Evolutionary conservation across 1,140 invertebrate genomes (phyloP).

Genomic region (Brevipalpus yothersi): DNA sequence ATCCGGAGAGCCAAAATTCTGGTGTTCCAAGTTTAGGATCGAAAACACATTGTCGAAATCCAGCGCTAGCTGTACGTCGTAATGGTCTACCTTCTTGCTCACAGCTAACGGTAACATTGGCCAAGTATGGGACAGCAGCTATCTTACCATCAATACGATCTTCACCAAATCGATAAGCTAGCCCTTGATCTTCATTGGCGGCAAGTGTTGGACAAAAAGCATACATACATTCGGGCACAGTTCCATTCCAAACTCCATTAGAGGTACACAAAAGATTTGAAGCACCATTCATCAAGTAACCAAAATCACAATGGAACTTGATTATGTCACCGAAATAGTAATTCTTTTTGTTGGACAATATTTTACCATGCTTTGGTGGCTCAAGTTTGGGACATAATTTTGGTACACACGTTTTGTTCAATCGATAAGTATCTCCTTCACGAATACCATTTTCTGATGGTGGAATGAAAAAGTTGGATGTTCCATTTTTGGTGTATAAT

Average conservation of each 20-base stretch:
- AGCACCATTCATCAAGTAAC: slow-evolving; percentile 66
- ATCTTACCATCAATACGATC: slow-evolving; percentile 41
- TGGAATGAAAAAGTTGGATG: slow-evolving; percentile 60
- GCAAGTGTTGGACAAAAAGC: slow-evolving; percentile 65
- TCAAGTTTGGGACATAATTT: slow-evolving; percentile 54
- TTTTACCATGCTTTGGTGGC: slow-evolving; percentile 64
- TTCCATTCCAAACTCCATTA: slow-evolving; percentile 75
- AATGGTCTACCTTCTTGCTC: slow-evolving; percentile 44
- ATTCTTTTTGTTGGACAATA: slow-evolving; percentile 49
- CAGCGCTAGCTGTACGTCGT: slow-evolving; percentile 46
- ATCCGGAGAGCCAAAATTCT: slow-evolving; percentile 74
- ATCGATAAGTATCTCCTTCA: slow-evolving; percentile 62
- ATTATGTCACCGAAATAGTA: slow-evolving; percentile 76
- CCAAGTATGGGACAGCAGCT: slow-evolving; percentile 56
- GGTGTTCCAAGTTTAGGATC: slow-evolving; percentile 63
- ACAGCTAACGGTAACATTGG: slow-evolving; percentile 66
- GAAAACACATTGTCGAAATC: slow-evolving; percentile 78
- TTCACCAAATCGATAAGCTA: slow-evolving; percentile 27
- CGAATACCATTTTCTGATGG: slow-evolving; percentile 54
- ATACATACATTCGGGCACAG: slow-evolving; percentile 70
- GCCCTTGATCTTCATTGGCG: slow-evolving; percentile 63
- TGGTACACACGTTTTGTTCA: slow-evolving; percentile 82
- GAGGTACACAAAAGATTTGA: slow-evolving; percentile 60
- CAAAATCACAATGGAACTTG: slow-evolving; percentile 80
- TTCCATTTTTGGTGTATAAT: slow-evolving; percentile 65